phyloP scores from a whole-genome alignment of 2,113 vertebrate genomes.

The Apodemus speciosus region DNA sequence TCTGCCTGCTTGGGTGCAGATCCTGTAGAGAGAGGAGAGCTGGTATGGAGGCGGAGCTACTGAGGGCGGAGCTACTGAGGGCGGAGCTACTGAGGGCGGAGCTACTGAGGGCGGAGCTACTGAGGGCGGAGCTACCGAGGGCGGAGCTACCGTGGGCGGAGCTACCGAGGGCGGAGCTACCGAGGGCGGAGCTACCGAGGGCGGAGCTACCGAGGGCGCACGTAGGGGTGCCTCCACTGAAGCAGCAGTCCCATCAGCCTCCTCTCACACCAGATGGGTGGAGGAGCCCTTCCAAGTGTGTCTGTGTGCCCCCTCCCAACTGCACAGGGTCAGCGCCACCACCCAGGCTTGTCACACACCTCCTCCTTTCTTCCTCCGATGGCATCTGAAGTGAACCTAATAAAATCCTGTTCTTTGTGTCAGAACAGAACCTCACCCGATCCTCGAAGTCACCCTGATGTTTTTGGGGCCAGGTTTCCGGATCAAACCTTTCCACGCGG shows the following conservation, averaged over 20 bases:
- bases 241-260: not conserved
- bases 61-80: no score
- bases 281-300: accelerated
- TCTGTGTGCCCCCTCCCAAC: not conserved
- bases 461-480: not conserved
- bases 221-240: accelerated
- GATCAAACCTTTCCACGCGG: not conserved
- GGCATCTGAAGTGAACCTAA: not conserved
- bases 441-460: not conserved
- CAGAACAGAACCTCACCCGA: not conserved
- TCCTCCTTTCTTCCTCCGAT: not conserved
- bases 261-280: accelerated
- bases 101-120: no score
- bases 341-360: not conserved
- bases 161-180: no score
- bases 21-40: not conserved
- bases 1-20: not conserved
- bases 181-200: no score
- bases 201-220: no score
- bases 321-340: accelerated
- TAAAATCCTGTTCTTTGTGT: not conserved
- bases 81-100: no score
- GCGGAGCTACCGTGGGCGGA: no score
- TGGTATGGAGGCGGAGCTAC: not conserved
- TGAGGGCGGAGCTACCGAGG: no score